These are phyloP conservation scores for Lasioglossum vierecki DNA, from an alignment of 2,888 invertebrate species.

Conservation along the genomic window DNA sequence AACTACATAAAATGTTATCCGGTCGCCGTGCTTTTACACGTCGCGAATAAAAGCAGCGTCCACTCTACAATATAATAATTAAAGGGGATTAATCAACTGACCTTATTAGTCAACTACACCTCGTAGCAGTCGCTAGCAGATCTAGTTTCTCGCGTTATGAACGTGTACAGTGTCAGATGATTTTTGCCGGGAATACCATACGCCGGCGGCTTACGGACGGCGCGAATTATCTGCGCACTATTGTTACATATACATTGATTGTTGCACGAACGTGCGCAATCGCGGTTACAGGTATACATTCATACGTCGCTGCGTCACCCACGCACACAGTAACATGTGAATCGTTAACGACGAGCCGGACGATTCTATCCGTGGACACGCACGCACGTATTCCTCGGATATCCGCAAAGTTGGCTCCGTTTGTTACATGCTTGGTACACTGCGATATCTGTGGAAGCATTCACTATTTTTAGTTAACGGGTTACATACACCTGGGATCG, in stretches of 20 bases:
- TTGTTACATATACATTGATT: neutral
- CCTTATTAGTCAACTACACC: neutral
- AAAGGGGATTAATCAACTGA: neutral
- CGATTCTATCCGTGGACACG: slow-evolving; percentile 25
- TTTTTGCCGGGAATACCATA: neutral
- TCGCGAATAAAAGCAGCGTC: neutral
- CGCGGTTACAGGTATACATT: slow-evolving; percentile 8
- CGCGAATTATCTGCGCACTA: neutral
- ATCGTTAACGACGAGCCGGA: slow-evolving; percentile 18
- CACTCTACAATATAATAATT: neutral
- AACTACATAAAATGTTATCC: too few species aligned
- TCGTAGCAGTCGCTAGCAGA: neutral
- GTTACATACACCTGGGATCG: neutral
- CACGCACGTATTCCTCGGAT: slow-evolving; percentile 29
- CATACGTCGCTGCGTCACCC: slow-evolving; percentile 9
- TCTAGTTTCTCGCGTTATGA: neutral
- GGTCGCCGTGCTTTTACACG: neutral
- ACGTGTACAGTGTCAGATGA: neutral
- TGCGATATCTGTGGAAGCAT: neutral
- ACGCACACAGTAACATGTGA: slow-evolving; percentile 11
- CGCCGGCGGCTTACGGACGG: neutral
- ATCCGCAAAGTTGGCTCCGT: slow-evolving; percentile 11
- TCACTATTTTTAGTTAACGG: slow-evolving; percentile 6
- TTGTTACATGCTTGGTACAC: neutral
- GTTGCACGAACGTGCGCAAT: slow-evolving; percentile 11